Evolutionary conservation across 2,113 vertebrate genomes (phyloP).

Genomic region (Catagonus wagneri): DNA sequence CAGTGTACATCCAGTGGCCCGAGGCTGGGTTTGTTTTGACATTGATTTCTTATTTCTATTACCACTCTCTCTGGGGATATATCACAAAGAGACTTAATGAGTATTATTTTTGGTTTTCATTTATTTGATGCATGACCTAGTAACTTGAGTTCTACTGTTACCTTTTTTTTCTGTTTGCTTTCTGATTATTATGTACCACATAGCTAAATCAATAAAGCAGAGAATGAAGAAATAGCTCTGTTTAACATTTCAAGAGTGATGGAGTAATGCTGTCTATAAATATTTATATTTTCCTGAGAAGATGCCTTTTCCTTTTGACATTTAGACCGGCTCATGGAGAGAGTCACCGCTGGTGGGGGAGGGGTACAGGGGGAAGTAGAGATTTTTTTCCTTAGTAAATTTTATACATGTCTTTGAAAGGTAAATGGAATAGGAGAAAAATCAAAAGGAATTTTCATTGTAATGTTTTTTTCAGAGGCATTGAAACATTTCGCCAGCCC

Average conservation of each 20-base stretch:
- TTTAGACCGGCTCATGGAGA: slow-evolving; percentile 40
- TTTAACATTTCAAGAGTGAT: slow-evolving; percentile 47
- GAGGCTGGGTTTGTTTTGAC: not conserved
- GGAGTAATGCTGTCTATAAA: slow-evolving; percentile 59
- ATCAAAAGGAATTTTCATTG: slow-evolving; percentile 21
- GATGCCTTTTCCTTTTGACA: slow-evolving; percentile 54
- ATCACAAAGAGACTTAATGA: slow-evolving; percentile 52
- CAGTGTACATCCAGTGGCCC: not conserved
- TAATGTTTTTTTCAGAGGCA: not conserved
- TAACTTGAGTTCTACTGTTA: slow-evolving; percentile 37
- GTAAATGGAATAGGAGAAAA: not conserved
- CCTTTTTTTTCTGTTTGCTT: slow-evolving; percentile 7
- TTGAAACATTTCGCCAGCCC: not conserved
- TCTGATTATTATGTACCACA: slow-evolving; percentile 50
- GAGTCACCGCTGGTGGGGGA: not conserved
- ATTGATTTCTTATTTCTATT: slow-evolving; percentile 62
- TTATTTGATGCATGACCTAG: slow-evolving; percentile 40
- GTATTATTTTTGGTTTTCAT: not conserved
- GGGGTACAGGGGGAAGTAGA: not conserved
- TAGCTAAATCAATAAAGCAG: slow-evolving; percentile 60
- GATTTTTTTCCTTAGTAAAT: not conserved
- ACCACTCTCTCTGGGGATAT: slow-evolving; percentile 12
- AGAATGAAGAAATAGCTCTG: slow-evolving; percentile 31
- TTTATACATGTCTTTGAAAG: slow-evolving; percentile 44
- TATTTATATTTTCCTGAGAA: slow-evolving; percentile 53